Conservation (phyloP, 2,113 vertebrate species). For the Tachysurus fulvidraco region DNA sequence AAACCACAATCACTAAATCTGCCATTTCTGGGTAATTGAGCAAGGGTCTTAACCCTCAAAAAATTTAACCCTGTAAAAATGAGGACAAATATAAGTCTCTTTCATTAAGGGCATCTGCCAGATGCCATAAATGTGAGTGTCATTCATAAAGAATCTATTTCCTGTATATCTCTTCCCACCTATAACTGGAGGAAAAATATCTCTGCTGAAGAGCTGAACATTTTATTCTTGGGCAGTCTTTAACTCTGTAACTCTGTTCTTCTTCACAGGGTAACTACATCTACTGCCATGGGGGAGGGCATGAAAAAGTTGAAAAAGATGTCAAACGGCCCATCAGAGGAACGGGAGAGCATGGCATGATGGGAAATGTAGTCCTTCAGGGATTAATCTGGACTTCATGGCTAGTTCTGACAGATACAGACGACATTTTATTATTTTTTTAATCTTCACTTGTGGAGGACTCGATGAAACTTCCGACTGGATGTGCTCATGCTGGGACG, state of each 20-base stretch:
- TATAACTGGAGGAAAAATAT: background rate
- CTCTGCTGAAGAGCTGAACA: background rate
- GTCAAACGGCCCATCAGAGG: constrained; percentile 56
- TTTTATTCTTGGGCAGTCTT: background rate
- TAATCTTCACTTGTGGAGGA: constrained; percentile 10
- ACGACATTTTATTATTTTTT: background rate
- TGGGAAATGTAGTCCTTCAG: constrained; percentile 14
- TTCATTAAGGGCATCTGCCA: too few species aligned
- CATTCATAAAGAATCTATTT: background rate
- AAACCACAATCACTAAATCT: too few species aligned
- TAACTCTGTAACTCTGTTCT: constrained; percentile 3
- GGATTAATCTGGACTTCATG: constrained; percentile 36
- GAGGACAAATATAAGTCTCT: too few species aligned
- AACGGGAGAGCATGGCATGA: constrained; percentile 61
- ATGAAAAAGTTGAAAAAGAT: constrained; percentile 62
- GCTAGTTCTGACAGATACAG: constrained; percentile 10
- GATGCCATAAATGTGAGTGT: too few species aligned
- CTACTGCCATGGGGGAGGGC: constrained; percentile 53
- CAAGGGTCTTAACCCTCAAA: too few species aligned
- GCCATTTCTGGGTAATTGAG: too few species aligned
- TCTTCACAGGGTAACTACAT: constrained; percentile 57
- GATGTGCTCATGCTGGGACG: constrained; percentile 20
- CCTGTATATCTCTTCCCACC: background rate
- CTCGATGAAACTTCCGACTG: constrained; percentile 20
- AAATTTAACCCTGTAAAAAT: too few species aligned